These are phyloP conservation scores for Drosophila punjabiensis DNA, from an alignment of 1,140 invertebrate species.

Conservation along the genomic window DNA sequence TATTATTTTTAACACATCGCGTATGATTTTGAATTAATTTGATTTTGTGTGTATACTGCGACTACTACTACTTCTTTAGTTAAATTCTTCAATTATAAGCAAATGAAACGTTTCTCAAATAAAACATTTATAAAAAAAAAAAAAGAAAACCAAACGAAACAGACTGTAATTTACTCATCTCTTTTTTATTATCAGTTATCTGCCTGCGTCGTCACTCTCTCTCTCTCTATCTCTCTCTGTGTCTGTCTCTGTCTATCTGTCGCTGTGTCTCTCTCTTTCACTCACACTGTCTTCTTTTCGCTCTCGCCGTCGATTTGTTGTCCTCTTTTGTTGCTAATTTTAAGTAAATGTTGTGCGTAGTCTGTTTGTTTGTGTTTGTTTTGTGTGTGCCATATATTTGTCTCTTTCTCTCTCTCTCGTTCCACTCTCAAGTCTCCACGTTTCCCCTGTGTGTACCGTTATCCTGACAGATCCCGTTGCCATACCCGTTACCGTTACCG, in stretches of 20 bases:
- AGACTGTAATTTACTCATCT: conserved; percentile 53
- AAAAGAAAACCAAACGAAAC: conserved; percentile 56
- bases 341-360: conserved; percentile 47
- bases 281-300: conserved; percentile 31
- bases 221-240: conserved; percentile 13
- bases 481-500: not conserved
- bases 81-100: conserved; percentile 70
- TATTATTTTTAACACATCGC: conserved; percentile 29
- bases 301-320: conserved; percentile 28
- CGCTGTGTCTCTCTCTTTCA: conserved; percentile 15
- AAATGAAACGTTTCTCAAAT: conserved; percentile 55
- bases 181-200: conserved; percentile 42
- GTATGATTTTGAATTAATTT: conserved; percentile 35
- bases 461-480: conserved; percentile 2
- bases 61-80: conserved; percentile 63
- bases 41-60: conserved; percentile 49
- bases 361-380: conserved; percentile 31
- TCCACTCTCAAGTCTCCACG: conserved; percentile 8
- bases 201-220: conserved; percentile 36
- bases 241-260: conserved; percentile 4
- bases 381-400: conserved; percentile 23
- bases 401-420: conserved; percentile 4
- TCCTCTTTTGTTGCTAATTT: conserved; percentile 30
- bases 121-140: conserved; percentile 35
- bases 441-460: conserved; percentile 3